phyloP scores from a whole-genome alignment of 2,797 vertebrate species.

The Labeo calbasu region DNA sequence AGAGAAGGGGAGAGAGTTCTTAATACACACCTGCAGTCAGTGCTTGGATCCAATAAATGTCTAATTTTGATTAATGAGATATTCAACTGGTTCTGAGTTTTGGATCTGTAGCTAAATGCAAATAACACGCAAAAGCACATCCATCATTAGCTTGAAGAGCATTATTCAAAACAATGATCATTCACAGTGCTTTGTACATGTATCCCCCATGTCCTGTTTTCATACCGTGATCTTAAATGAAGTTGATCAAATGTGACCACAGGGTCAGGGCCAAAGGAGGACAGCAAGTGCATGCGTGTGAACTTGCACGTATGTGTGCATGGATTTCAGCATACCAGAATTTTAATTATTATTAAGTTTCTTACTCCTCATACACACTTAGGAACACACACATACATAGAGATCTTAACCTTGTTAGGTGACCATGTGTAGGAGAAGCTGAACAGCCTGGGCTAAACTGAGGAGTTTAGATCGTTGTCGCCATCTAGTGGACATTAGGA shows the following conservation, averaged over 20 bases:
- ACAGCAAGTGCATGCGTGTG: background rate
- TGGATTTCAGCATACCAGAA: conserved; percentile 1
- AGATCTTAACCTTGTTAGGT: conserved; percentile 4
- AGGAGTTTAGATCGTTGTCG: conserved; percentile 36
- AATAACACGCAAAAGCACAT: background rate
- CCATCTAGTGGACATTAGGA: conserved; percentile 43
- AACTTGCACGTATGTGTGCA: background rate
- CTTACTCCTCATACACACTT: background rate
- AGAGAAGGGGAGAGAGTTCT: background rate
- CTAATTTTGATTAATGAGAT: conserved; percentile 35
- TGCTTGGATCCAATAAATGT: conserved; percentile 35
- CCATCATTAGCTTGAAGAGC: background rate
- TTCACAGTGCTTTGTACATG: background rate
- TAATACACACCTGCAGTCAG: conserved; percentile 20
- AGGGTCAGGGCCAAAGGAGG: background rate
- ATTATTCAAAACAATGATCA: background rate
- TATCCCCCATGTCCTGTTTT: background rate
- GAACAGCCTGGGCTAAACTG: background rate
- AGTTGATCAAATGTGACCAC: conserved; percentile 1
- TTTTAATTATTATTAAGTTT: background rate
- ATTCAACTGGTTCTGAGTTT: conserved; percentile 4
- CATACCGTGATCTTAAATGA: conserved; percentile 4
- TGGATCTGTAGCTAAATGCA: conserved; percentile 27
- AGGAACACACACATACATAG: background rate
- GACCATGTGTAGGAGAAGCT: conserved; percentile 5